Conservation (phyloP, 2,797 vertebrate species). For the Ceryle rudis region DNA sequence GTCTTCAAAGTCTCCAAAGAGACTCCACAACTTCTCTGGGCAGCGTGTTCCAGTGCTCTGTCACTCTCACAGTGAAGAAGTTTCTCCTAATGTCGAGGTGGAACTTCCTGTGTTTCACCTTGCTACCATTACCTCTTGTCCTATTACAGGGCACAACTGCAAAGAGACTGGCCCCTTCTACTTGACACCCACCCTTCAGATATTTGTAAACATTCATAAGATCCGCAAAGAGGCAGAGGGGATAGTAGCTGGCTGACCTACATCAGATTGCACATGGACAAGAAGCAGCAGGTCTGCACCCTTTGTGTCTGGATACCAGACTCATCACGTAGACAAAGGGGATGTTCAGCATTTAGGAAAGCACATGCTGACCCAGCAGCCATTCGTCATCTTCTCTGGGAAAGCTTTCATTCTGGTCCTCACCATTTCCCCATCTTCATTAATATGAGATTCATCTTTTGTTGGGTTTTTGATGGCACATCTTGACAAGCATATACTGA, state of each 20-base stretch:
- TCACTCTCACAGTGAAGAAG: too few relatives aligned
- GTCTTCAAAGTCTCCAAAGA: too few relatives aligned
- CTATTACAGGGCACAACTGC: too few relatives aligned
- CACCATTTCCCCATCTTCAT: not conserved
- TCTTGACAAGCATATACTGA: not conserved
- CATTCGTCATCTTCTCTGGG: not conserved
- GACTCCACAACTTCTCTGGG: too few relatives aligned
- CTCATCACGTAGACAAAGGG: not conserved
- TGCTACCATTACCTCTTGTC: too few relatives aligned
- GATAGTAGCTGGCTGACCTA: fast-evolving
- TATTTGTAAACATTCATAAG: too few relatives aligned
- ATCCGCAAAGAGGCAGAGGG: not conserved
- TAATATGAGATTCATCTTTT: not conserved
- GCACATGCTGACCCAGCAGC: not conserved
- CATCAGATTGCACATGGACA: not conserved
- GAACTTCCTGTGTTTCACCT: too few relatives aligned
- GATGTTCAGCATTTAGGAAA: not conserved
- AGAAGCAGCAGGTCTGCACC: not conserved
- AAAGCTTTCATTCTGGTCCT: not conserved
- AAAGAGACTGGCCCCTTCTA: too few relatives aligned
- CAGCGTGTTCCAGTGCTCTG: too few relatives aligned
- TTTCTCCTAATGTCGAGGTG: too few relatives aligned
- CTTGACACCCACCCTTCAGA: too few relatives aligned
- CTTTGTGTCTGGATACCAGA: not conserved
- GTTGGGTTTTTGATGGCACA: not conserved